Percentiles rank a stretch among this genome's conserved stretches.
Evolutionary conservation across 2,888 invertebrate species (phyloP).

Genomic region (Orthonychiurus folsomi): DNA sequence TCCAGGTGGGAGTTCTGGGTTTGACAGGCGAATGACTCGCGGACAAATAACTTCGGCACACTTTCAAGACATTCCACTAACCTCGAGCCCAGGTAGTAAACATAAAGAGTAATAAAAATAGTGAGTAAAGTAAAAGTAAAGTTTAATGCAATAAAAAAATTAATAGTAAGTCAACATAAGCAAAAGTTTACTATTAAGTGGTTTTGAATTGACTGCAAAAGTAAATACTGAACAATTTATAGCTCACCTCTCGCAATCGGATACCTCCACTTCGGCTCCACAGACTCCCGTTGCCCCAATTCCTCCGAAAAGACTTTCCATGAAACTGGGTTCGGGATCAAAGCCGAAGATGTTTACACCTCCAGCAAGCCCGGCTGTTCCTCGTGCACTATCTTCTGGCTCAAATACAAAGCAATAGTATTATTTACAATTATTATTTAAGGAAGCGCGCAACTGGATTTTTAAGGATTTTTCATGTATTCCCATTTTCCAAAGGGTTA

Average conservation of each 20-base stretch:
- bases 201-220: no score
- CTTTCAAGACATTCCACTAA: not conserved
- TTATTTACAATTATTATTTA: not conserved
- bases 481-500: not conserved
- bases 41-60: slow-evolving; percentile 10
- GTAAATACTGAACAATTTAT: no score
- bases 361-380: slow-evolving; percentile 30
- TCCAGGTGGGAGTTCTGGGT: not conserved
- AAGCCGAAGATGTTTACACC: slow-evolving; percentile 36
- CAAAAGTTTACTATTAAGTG: no score
- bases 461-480: slow-evolving; percentile 1
- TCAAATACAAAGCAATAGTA: slow-evolving; percentile 4
- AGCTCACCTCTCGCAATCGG: no score
- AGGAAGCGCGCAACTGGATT: not conserved
- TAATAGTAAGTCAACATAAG: no score
- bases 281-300: slow-evolving; percentile 34
- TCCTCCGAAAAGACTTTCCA: slow-evolving; percentile 36
- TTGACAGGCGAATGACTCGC: slow-evolving; percentile 13
- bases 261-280: slow-evolving; percentile 18
- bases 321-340: slow-evolving; percentile 25
- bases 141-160: no score
- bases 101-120: no score
- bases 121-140: no score
- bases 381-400: slow-evolving; percentile 9
- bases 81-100: not conserved